phyloP scores from a whole-genome alignment of 2,797 vertebrate genomes.

The Vipera ursinii region DNA sequence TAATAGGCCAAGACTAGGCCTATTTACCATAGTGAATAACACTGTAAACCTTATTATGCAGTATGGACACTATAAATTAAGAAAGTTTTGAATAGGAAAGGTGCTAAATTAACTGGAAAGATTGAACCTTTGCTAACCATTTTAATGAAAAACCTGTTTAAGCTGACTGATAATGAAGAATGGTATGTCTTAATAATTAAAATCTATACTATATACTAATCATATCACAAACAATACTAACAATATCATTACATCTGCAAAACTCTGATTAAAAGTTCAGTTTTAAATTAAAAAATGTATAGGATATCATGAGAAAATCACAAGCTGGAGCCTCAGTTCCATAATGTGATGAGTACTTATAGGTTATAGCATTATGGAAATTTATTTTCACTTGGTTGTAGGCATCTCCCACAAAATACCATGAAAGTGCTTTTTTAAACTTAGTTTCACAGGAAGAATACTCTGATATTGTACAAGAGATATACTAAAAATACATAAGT shows the following conservation, averaged over 20 bases:
- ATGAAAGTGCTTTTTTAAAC: neutral
- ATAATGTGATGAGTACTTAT: neutral
- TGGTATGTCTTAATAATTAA: neutral
- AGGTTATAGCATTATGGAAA: neutral
- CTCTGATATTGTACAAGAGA: neutral
- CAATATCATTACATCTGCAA: neutral
- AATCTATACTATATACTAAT: neutral
- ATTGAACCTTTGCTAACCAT: neutral
- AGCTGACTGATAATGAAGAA: neutral
- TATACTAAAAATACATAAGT: neutral
- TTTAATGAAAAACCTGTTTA: neutral
- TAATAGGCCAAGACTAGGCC: neutral
- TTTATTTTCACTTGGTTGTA: conserved; percentile 9
- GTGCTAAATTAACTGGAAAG: neutral
- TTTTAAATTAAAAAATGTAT: neutral
- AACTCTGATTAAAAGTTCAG: neutral
- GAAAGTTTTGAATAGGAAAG: neutral
- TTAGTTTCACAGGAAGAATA: neutral
- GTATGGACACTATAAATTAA: neutral
- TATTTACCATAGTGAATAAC: neutral
- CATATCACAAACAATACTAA: neutral
- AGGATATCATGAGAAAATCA: neutral
- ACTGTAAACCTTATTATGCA: neutral
- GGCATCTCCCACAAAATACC: neutral
- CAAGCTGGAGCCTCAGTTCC: neutral